Evolutionary conservation across 2,113 vertebrate species (phyloP).

Genomic region (Hypomesus transpacificus): DNA sequence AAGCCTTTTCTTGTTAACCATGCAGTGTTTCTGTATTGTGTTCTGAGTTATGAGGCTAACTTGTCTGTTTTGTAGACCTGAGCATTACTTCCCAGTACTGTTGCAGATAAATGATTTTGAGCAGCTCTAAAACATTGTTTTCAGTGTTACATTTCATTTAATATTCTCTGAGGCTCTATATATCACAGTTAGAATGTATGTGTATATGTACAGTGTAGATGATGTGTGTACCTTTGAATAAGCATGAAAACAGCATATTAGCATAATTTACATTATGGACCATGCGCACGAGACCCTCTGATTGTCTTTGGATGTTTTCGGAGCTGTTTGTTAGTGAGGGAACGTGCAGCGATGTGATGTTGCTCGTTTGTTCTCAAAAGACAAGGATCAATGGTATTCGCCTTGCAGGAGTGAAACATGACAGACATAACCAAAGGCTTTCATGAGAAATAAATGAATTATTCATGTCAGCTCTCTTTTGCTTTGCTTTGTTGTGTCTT

Average conservation of each 20-base stretch:
- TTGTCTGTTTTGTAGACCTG: conserved; percentile 61
- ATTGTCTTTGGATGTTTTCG: conserved; percentile 39
- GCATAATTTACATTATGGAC: conserved; percentile 47
- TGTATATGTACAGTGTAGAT: conserved; percentile 36
- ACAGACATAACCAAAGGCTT: conserved; percentile 76
- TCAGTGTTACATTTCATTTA: conserved; percentile 46
- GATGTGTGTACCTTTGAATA: conserved; percentile 23
- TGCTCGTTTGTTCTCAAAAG: conserved; percentile 68
- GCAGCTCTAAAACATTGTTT: conserved; percentile 7
- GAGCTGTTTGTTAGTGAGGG: conserved; percentile 57
- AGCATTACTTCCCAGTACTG: conserved; percentile 56
- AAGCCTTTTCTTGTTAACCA: conserved; percentile 76
- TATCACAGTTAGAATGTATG: conserved; percentile 60
- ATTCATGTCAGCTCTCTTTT: conserved; percentile 68
- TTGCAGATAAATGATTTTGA: conserved; percentile 65
- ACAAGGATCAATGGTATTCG: conserved; percentile 75
- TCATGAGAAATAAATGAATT: conserved; percentile 76
- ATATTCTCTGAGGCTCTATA: conserved; percentile 58
- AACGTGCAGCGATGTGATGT: conserved; percentile 61
- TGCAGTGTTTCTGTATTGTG: conserved; percentile 67
- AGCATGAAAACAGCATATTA: conserved; percentile 39
- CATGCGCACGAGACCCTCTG: conserved; percentile 14
- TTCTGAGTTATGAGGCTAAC: conserved; percentile 66
- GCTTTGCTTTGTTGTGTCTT: conserved; percentile 77
- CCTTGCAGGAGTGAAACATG: conserved; percentile 72